Conservation (phyloP, 2,797 vertebrate genomes). For the Aplochiton taeniatus region DNA sequence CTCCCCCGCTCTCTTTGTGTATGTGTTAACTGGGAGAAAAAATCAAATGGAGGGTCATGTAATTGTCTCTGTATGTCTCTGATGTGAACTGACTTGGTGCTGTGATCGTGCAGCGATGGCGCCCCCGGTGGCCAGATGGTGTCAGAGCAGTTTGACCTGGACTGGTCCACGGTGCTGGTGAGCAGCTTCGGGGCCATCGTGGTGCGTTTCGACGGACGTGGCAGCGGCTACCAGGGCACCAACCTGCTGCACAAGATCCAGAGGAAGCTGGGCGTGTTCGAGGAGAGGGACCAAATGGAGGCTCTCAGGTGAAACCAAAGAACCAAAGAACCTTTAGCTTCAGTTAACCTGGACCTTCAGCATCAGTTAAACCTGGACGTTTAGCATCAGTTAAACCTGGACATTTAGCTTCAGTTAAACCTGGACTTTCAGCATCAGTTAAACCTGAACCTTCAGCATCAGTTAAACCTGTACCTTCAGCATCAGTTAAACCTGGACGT, state of each 20-base stretch:
- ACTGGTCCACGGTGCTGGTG: slow-evolving; percentile 90
- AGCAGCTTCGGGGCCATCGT: slow-evolving; percentile 88
- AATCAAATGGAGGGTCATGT: background rate
- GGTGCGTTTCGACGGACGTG: slow-evolving; percentile 86
- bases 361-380: too few species aligned
- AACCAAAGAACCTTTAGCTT: background rate
- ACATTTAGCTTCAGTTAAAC: too few species aligned
- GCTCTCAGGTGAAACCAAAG: slow-evolving; percentile 78
- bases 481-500: too few species aligned
- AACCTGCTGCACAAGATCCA: slow-evolving; percentile 89
- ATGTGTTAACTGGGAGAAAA: background rate
- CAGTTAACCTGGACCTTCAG: background rate
- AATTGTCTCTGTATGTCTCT: background rate
- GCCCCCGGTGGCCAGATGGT: slow-evolving; percentile 90
- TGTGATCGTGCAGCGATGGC: slow-evolving; percentile 74
- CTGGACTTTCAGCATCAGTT: too few species aligned
- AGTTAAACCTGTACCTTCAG: too few species aligned
- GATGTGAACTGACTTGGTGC: background rate
- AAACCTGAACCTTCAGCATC: too few species aligned
- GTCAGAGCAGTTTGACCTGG: slow-evolving; percentile 85
- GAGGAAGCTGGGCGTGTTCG: slow-evolving; percentile 82
- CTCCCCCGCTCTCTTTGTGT: background rate
- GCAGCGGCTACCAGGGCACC: slow-evolving; percentile 94
- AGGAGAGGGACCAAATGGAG: slow-evolving; percentile 89
- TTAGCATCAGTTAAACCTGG: too few species aligned